Conservation (phyloP, 2,113 vertebrate species). For the Salvator merianae region DNA sequence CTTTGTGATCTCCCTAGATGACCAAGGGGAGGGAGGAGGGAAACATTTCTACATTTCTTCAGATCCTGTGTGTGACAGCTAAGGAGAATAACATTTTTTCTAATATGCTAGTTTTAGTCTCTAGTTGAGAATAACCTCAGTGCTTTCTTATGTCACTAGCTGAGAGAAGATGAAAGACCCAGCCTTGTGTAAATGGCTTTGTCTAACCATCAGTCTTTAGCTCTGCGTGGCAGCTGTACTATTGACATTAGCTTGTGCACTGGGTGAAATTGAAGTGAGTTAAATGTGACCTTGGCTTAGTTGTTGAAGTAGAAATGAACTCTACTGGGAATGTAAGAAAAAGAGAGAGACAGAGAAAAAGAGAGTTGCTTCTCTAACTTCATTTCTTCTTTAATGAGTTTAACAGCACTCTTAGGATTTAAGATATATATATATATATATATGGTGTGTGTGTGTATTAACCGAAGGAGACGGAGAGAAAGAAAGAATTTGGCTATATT, state of each 20-base stretch:
- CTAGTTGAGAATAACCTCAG: slow-evolving; percentile 81
- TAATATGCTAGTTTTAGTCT: slow-evolving; percentile 84
- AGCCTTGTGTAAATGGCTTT: slow-evolving; percentile 88
- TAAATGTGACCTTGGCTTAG: slow-evolving; percentile 89
- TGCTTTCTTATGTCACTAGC: slow-evolving; percentile 87
- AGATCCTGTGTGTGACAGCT: slow-evolving; percentile 85
- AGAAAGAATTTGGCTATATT: slow-evolving; percentile 60
- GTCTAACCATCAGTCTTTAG: slow-evolving; percentile 88
- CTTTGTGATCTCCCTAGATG: slow-evolving; percentile 85
- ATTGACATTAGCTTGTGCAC: slow-evolving; percentile 87
- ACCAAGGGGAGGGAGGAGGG: slow-evolving; percentile 76
- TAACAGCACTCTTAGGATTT: slow-evolving; percentile 84
- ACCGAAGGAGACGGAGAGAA: background rate
- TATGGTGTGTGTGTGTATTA: background rate
- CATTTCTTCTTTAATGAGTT: slow-evolving; percentile 87
- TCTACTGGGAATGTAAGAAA: slow-evolving; percentile 81
- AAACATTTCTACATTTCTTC: slow-evolving; percentile 87
- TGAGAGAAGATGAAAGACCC: slow-evolving; percentile 85
- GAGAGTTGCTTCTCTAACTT: slow-evolving; percentile 84
- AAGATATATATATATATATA: slow-evolving; percentile 44
- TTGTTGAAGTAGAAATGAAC: slow-evolving; percentile 88
- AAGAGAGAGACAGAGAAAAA: slow-evolving; percentile 73
- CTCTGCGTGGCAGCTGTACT: slow-evolving; percentile 84
- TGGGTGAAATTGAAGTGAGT: slow-evolving; percentile 87
- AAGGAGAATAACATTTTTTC: slow-evolving; percentile 85